Evolutionary conservation across 2,113 vertebrate genomes (phyloP).

Genomic region (Bubo scandiacus): DNA sequence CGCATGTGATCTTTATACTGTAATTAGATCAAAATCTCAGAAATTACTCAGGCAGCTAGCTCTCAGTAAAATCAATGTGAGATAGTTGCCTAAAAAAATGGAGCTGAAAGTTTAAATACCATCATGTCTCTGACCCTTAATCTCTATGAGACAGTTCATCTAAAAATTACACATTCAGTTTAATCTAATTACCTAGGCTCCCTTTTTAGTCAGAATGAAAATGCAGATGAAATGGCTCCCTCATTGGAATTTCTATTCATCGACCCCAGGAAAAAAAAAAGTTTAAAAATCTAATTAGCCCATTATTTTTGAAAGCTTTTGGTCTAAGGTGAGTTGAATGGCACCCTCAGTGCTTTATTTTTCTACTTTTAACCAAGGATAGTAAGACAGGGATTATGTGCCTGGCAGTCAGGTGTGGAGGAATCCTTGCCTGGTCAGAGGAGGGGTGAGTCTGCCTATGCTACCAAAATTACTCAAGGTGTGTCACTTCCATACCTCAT

Average conservation of each 20-base stretch:
- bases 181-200: neutral
- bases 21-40: neutral
- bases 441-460: neutral
- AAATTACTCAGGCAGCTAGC: neutral
- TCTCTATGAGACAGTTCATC: neutral
- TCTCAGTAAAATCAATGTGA: neutral
- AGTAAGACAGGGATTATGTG: neutral
- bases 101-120: conserved; percentile 15
- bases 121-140: neutral
- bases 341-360: neutral
- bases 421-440: neutral
- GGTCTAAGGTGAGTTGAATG: neutral
- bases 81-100: neutral
- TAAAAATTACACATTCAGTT: neutral
- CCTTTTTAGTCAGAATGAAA: neutral
- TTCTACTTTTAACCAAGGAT: neutral
- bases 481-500: neutral
- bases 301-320: neutral
- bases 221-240: neutral
- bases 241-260: neutral
- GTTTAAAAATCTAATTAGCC: neutral
- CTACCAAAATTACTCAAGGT: fast-evolving
- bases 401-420: no score
- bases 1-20: neutral
- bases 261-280: neutral